Conservation (phyloP, 2,797 vertebrate species). For the Gymnoscopelus microlampas region DNA sequence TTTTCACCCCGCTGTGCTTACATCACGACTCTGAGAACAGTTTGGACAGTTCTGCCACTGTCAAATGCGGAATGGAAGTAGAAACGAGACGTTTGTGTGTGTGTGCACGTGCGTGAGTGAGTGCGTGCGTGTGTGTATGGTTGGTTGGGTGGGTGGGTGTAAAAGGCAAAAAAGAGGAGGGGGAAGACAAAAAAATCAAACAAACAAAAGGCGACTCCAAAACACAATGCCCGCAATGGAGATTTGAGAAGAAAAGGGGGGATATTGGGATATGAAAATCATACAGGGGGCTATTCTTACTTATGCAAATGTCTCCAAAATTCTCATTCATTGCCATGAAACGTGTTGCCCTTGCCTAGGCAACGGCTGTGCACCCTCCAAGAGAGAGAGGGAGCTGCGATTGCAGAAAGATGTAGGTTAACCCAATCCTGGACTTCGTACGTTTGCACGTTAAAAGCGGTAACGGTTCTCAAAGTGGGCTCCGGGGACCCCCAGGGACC, state of each 20-base stretch:
- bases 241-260: constrained; percentile 88
- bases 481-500: too few relatives aligned
- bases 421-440: background rate
- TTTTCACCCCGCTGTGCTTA: background rate
- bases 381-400: background rate
- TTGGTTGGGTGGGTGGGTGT: constrained; percentile 12
- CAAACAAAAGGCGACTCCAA: constrained; percentile 83
- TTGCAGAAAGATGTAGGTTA: constrained; percentile 6
- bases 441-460: background rate
- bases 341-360: constrained; percentile 58
- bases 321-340: constrained; percentile 66
- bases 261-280: constrained; percentile 85
- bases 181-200: constrained; percentile 86
- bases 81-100: constrained; percentile 12
- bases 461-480: background rate
- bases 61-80: background rate
- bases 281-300: constrained; percentile 65
- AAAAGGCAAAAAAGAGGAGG: constrained; percentile 77
- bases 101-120: background rate
- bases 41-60: background rate
- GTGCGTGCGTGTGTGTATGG: constrained; percentile 32
- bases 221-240: constrained; percentile 91
- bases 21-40: background rate
- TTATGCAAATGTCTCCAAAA: constrained; percentile 70
- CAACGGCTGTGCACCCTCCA: constrained; percentile 22